These are phyloP conservation scores for Rhogogaster chlorosoma DNA, from an alignment of 2,888 invertebrate species.

Conservation along the genomic window DNA sequence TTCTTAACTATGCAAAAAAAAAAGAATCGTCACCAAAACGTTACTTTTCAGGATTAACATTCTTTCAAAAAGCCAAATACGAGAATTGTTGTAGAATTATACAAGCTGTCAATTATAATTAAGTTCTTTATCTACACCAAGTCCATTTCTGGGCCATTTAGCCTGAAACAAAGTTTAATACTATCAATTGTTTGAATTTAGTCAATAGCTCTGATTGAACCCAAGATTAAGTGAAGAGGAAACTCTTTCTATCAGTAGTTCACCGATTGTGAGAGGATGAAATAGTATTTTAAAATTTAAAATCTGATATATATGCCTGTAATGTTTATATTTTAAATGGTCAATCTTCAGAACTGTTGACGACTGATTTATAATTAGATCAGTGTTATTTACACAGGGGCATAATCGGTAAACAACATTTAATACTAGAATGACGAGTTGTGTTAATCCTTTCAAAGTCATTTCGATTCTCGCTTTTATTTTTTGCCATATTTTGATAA, in stretches of 20 bases:
- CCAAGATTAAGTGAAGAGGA: neutral
- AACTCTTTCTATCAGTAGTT: neutral
- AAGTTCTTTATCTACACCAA: too few species aligned
- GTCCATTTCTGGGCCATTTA: too few species aligned
- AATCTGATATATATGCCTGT: neutral
- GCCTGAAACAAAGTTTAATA: too few species aligned
- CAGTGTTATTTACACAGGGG: neutral
- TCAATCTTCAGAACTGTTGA: neutral
- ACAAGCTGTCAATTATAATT: neutral
- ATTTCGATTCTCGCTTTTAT: neutral
- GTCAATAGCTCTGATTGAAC: slow-evolving; percentile 4
- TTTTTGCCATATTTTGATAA: neutral
- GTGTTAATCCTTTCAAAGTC: neutral
- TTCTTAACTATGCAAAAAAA: too few species aligned
- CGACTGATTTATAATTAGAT: neutral
- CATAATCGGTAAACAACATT: neutral
- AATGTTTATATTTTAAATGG: neutral
- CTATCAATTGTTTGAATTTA: neutral
- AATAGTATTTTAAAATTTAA: neutral
- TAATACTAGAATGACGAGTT: neutral
- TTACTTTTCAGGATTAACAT: neutral
- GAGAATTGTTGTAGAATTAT: neutral
- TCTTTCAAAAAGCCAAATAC: neutral
- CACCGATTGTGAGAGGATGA: neutral
- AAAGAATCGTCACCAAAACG: too few species aligned